Conservation (phyloP, 2,113 vertebrate species). For the Corythornis vintsioides region DNA sequence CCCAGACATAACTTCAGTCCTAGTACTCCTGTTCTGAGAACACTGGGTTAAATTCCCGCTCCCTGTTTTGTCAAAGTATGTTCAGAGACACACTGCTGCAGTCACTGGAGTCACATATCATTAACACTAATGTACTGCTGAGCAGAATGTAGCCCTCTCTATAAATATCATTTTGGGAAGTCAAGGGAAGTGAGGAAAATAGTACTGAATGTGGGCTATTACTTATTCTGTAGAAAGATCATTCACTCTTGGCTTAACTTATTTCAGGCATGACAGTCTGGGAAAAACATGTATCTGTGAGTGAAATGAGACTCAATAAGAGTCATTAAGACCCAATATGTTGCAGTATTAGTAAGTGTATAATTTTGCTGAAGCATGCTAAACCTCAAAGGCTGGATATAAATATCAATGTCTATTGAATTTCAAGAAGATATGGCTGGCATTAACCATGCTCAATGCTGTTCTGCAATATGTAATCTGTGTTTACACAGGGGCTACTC, state of each 20-base stretch:
- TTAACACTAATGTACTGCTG: neutral
- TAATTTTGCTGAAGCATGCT: slow-evolving; percentile 52
- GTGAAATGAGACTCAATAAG: neutral
- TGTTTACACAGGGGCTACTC: slow-evolving; percentile 48
- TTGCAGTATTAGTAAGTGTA: slow-evolving; percentile 14
- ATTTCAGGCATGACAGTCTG: neutral
- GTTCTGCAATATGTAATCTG: slow-evolving; percentile 5
- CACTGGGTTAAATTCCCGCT: neutral
- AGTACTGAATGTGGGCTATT: neutral
- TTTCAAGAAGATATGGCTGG: slow-evolving; percentile 36
- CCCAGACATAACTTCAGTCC: neutral
- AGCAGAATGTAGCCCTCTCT: neutral
- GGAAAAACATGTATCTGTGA: neutral
- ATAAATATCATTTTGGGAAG: neutral
- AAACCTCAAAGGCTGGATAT: slow-evolving; percentile 42
- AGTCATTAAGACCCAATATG: neutral
- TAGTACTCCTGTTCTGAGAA: neutral
- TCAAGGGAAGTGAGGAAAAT: slow-evolving; percentile 16
- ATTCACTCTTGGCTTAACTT: slow-evolving; percentile 14
- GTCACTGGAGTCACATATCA: neutral
- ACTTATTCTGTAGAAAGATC: neutral
- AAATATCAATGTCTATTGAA: slow-evolving; percentile 50
- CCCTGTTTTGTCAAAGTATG: neutral
- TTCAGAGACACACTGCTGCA: neutral
- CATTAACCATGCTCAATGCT: neutral